Percentiles rank a stretch among this genome's conserved stretches.
phyloP scores from a whole-genome alignment of 1,140 invertebrate genomes.

The Ptiloglossa arizonensis region DNA sequence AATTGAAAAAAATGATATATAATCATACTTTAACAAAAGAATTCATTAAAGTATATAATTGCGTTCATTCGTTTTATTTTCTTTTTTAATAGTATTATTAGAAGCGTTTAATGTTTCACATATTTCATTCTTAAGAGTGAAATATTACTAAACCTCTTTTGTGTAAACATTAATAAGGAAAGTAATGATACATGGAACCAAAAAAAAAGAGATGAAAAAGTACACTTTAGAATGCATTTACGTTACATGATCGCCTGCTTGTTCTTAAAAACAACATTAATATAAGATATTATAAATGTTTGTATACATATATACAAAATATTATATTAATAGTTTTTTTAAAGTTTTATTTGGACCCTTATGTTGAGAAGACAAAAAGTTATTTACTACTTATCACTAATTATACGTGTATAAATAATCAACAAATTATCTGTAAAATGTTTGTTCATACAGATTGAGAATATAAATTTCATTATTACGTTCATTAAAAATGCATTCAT shows the following conservation, averaged over 20 bases:
- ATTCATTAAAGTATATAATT: conserved; percentile 27
- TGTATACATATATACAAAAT: conserved; percentile 20
- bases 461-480: conserved; percentile 27
- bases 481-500: conserved; percentile 12
- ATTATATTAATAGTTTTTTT: conserved; percentile 21
- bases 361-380: conserved; percentile 22
- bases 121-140: not conserved
- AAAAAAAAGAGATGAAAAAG: not conserved
- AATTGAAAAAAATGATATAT: conserved; percentile 12
- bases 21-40: conserved; percentile 26
- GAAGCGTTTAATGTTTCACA: conserved; percentile 20
- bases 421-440: conserved; percentile 18
- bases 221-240: not conserved
- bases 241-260: not conserved
- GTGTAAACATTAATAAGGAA: not conserved
- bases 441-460: conserved; percentile 11
- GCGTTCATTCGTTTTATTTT: not conserved
- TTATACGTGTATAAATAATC: conserved; percentile 18
- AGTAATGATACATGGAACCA: not conserved
- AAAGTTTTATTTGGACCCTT: not conserved
- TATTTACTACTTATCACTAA: conserved; percentile 1
- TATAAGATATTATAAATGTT: conserved; percentile 26
- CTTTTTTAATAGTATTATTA: conserved; percentile 21
- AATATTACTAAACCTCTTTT: conserved; percentile 11
- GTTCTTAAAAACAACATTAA: not conserved